phyloP scores from a whole-genome alignment of 2,888 invertebrate species.

The Brachyopa scutellaris region DNA sequence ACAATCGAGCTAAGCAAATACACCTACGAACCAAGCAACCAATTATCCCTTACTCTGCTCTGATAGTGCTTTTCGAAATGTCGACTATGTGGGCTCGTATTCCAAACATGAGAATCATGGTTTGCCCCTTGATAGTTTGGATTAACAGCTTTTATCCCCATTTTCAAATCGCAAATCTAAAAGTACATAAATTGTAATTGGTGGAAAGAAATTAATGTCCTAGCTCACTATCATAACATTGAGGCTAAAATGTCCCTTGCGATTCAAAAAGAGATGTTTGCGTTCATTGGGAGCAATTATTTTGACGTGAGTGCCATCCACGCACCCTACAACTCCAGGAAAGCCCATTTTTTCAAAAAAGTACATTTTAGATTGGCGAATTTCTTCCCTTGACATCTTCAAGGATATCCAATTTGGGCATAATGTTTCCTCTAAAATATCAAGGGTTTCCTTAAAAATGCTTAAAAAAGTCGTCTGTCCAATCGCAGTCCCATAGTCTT shows the following conservation, averaged over 20 bases:
- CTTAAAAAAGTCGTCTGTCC: not conserved
- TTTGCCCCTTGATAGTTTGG: too few species aligned
- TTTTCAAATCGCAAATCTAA: slow-evolving; percentile 8
- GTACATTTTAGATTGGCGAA: not conserved
- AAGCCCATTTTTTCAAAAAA: not conserved
- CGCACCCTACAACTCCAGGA: not conserved
- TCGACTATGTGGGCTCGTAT: not conserved
- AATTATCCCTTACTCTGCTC: not conserved
- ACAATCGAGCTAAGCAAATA: too few species aligned
- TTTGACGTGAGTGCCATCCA: too few species aligned
- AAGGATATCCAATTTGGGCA: slow-evolving; percentile 2
- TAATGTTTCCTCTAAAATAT: not conserved
- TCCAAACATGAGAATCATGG: not conserved
- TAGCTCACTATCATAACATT: not conserved
- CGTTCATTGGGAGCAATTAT: not conserved
- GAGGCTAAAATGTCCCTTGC: not conserved
- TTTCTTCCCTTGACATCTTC: not conserved
- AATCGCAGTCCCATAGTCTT: not conserved
- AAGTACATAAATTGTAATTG: not conserved
- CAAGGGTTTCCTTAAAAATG: not conserved
- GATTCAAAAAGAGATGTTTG: too few species aligned
- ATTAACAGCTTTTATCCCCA: slow-evolving; percentile 1
- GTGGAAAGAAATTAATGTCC: not conserved
- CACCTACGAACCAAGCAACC: not conserved
- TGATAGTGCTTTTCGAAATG: not conserved